Percentiles rank a stretch among this genome's conserved stretches.
Evolutionary conservation across 2,113 vertebrate species (phyloP).

Genomic region (Nipponia nippon): DNA sequence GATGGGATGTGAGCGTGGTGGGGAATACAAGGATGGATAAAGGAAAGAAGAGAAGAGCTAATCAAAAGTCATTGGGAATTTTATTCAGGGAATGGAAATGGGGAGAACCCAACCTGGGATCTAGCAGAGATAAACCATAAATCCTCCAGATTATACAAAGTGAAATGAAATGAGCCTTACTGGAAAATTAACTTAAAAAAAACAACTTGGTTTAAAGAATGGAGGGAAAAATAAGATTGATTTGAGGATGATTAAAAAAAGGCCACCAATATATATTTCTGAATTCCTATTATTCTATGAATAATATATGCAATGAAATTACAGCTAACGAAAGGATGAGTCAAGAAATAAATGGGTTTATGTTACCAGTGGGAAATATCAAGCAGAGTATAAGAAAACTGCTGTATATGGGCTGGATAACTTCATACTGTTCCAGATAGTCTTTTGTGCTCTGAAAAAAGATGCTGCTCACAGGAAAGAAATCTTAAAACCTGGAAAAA

Average conservation of each 20-base stretch:
- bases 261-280: neutral
- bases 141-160: neutral
- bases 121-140: neutral
- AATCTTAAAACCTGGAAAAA: neutral
- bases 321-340: slow-evolving; percentile 35
- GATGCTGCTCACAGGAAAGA: neutral
- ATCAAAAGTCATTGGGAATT: neutral
- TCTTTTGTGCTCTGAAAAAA: neutral
- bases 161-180: neutral
- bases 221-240: neutral
- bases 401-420: neutral
- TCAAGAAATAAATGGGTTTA: slow-evolving; percentile 36
- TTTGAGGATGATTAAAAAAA: neutral
- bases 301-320: slow-evolving; percentile 40
- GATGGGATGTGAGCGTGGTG: neutral
- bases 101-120: neutral
- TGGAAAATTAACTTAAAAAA: slow-evolving; percentile 27
- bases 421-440: neutral
- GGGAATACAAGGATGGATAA: neutral
- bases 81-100: neutral
- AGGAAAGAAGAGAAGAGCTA: neutral
- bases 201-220: neutral
- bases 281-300: slow-evolving; percentile 26
- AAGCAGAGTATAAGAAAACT: neutral
- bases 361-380: slow-evolving; percentile 43